phyloP scores from a whole-genome alignment of 1,140 invertebrate genomes.

The Drosophila obscura region DNA sequence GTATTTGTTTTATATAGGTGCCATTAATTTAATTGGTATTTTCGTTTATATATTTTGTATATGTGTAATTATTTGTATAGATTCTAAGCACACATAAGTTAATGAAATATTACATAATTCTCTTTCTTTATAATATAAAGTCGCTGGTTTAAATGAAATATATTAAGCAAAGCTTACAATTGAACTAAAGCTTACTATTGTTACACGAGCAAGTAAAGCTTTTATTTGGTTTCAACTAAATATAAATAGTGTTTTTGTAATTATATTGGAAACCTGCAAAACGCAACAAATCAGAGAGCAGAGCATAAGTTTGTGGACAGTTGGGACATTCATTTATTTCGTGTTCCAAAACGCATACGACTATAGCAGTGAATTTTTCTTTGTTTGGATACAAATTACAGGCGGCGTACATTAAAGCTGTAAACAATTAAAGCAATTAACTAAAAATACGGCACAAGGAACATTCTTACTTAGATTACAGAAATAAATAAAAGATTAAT shows the following conservation, averaged over 20 bases:
- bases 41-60: constrained; percentile 13
- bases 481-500: constrained; percentile 19
- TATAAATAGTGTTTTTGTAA: constrained; percentile 14
- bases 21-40: constrained; percentile 24
- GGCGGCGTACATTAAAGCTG: constrained; percentile 4
- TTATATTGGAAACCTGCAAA: constrained; percentile 8
- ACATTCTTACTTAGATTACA: constrained; percentile 31
- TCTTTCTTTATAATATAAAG: constrained; percentile 11
- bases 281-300: constrained; percentile 1
- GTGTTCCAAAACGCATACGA: constrained; percentile 1
- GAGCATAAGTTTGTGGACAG: background rate
- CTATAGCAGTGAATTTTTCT: constrained; percentile 14
- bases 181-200: constrained; percentile 32
- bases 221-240: constrained; percentile 41
- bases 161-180: constrained; percentile 13
- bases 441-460: constrained; percentile 69
- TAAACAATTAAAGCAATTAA: constrained; percentile 50
- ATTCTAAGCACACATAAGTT: constrained; percentile 29
- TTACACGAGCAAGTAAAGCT: constrained; percentile 61
- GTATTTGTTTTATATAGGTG: constrained; percentile 35
- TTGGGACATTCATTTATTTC: constrained; percentile 3
- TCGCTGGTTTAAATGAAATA: constrained; percentile 15
- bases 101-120: constrained; percentile 29
- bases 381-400: constrained; percentile 2
- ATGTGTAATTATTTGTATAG: constrained; percentile 18